Percentiles rank a stretch among this genome's conserved stretches.
phyloP scores from a whole-genome alignment of 2,113 vertebrate genomes.

The Isurus oxyrinchus region DNA sequence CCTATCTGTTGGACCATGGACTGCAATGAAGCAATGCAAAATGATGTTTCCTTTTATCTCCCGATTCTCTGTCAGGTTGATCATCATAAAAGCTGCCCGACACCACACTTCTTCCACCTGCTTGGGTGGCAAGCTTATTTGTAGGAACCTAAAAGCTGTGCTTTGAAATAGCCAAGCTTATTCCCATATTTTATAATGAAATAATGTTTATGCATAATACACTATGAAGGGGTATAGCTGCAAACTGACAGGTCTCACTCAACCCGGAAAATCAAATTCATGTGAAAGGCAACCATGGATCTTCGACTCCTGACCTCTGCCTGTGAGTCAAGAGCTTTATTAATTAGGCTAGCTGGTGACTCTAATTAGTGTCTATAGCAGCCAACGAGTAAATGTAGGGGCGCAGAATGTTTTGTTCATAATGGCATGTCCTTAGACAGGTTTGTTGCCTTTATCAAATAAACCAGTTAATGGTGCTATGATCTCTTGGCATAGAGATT shows the following conservation, averaged over 20 bases:
- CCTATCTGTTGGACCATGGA: not conserved
- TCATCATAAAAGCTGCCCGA: not conserved
- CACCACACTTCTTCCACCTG: not conserved
- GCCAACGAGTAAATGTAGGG: not conserved
- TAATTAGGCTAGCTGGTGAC: not conserved
- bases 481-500: slow-evolving; percentile 5
- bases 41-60: not conserved
- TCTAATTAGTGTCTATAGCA: not conserved
- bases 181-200: not conserved
- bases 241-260: not conserved
- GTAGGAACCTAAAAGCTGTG: not conserved
- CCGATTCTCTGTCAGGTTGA: no score
- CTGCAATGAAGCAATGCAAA: not conserved
- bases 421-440: not conserved
- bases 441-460: slow-evolving; percentile 26
- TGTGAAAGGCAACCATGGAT: not conserved
- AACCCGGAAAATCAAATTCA: not conserved
- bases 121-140: not conserved
- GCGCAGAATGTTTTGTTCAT: not conserved
- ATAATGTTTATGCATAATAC: not conserved
- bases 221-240: not conserved
- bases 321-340: not conserved
- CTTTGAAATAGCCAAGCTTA: not conserved
- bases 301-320: not conserved
- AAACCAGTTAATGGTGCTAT: slow-evolving; percentile 6